A percentile compares a stretch with the other conserved stretches of the same genome.
Evolutionary conservation across 2,888 invertebrate species (phyloP).

Genomic region (Plutella xylostella): DNA sequence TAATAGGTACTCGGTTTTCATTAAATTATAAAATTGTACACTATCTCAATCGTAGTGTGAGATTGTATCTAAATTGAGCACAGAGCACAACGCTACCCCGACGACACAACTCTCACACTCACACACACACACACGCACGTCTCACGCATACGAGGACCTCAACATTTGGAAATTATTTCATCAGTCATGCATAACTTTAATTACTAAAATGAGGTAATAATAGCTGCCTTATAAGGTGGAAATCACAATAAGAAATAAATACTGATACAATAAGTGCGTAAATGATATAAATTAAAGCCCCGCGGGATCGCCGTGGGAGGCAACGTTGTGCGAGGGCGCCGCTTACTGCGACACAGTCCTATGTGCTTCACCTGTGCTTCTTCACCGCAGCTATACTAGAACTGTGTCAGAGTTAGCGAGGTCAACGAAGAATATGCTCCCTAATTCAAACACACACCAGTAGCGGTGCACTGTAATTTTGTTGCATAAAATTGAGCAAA

Average conservation of each 20-base stretch:
- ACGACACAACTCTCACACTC: slow-evolving; percentile 31
- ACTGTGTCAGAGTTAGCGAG: background rate
- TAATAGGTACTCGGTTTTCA: slow-evolving; percentile 67
- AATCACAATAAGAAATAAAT: slow-evolving; percentile 59
- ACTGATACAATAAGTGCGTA: slow-evolving; percentile 56
- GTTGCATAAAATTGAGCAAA: slow-evolving; percentile 56
- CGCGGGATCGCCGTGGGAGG: slow-evolving; percentile 52
- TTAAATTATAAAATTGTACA: slow-evolving; percentile 66
- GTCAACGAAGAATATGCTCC: slow-evolving; percentile 33
- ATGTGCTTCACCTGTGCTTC: background rate
- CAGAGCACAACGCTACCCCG: slow-evolving; percentile 68
- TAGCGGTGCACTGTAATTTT: slow-evolving; percentile 40
- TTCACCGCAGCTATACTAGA: background rate
- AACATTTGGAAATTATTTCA: slow-evolving; percentile 64
- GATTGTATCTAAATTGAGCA: slow-evolving; percentile 69
- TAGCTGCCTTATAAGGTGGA: slow-evolving; percentile 58
- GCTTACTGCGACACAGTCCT: background rate
- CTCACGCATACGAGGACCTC: slow-evolving; percentile 56
- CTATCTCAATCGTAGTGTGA: slow-evolving; percentile 67
- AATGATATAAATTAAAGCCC: slow-evolving; percentile 29
- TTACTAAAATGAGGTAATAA: slow-evolving; percentile 58
- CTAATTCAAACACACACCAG: slow-evolving; percentile 35
- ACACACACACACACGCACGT: slow-evolving; percentile 39
- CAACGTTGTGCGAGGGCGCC: slow-evolving; percentile 55
- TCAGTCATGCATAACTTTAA: slow-evolving; percentile 61